phyloP scores from a whole-genome alignment of 2,888 invertebrate genomes.

The Tethea ocularis region DNA sequence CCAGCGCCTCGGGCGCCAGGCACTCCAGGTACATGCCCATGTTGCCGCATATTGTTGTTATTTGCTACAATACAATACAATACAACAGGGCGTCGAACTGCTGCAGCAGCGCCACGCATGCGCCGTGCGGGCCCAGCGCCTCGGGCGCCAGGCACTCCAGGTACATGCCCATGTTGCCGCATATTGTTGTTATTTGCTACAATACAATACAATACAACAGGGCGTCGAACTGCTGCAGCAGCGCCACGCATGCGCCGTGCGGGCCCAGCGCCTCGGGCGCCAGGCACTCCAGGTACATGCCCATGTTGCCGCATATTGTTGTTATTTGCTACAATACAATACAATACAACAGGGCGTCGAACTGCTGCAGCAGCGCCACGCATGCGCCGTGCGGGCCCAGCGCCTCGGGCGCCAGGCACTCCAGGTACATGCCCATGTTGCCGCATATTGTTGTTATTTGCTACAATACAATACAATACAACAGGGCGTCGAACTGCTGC shows the following conservation, averaged over 20 bases:
- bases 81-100: slow-evolving; percentile 95
- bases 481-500: no score
- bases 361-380: slow-evolving; percentile 90
- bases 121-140: slow-evolving; percentile 86
- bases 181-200: slow-evolving; percentile 88
- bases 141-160: slow-evolving; percentile 95
- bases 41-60: slow-evolving; percentile 93
- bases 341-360: slow-evolving; percentile 94
- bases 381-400: slow-evolving; percentile 87
- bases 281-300: slow-evolving; percentile 96
- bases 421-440: slow-evolving; percentile 97
- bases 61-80: slow-evolving; percentile 79
- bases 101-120: slow-evolving; percentile 89
- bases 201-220: slow-evolving; percentile 88
- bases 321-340: slow-evolving; percentile 82
- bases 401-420: slow-evolving; percentile 94
- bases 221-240: slow-evolving; percentile 93
- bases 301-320: slow-evolving; percentile 94
- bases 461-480: slow-evolving; percentile 45
- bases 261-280: slow-evolving; percentile 91
- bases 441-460: slow-evolving; percentile 90
- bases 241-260: slow-evolving; percentile 87
- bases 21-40: slow-evolving; percentile 97
- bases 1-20: slow-evolving; percentile 91
- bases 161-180: slow-evolving; percentile 96